Evolutionary conservation across 2,888 invertebrate species (phyloP).

Genomic region (Formica aserva): DNA sequence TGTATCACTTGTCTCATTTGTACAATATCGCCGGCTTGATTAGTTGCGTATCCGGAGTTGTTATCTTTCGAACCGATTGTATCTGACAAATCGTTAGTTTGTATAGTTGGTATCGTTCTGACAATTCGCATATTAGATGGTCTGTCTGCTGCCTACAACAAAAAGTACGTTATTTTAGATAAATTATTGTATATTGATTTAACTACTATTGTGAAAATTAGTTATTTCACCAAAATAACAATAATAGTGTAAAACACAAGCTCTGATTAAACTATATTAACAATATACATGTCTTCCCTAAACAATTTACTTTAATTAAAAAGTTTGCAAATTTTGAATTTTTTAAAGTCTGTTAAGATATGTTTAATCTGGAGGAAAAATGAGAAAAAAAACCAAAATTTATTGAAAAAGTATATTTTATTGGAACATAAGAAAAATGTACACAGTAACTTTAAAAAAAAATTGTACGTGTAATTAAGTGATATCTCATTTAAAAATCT

Average conservation of each 20-base stretch:
- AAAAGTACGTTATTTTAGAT: constrained; percentile 49
- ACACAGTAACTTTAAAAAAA: constrained; percentile 64
- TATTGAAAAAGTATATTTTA: constrained; percentile 76
- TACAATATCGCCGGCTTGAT: constrained; percentile 59
- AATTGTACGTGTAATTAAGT: constrained; percentile 32
- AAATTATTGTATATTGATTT: neutral
- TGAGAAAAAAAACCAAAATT: constrained; percentile 73
- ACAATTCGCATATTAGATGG: constrained; percentile 76
- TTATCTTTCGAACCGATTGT: constrained; percentile 55
- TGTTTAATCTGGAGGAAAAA: constrained; percentile 68
- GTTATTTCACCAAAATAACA: neutral
- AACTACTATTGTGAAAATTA: neutral
- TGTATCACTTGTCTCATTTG: constrained; percentile 60
- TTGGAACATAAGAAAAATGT: constrained; percentile 73
- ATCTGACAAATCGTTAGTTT: constrained; percentile 66
- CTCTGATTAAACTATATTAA: neutral
- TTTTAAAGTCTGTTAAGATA: neutral
- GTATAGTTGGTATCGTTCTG: constrained; percentile 75
- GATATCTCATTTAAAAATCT: constrained; percentile 43
- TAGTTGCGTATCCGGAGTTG: constrained; percentile 42
- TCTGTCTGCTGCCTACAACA: constrained; percentile 76
- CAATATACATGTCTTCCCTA: neutral
- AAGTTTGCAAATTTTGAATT: neutral
- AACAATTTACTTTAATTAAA: constrained; percentile 4
- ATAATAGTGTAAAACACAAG: neutral